phyloP scores from a whole-genome alignment of 2,797 vertebrate species.

The Pygocentrus nattereri region DNA sequence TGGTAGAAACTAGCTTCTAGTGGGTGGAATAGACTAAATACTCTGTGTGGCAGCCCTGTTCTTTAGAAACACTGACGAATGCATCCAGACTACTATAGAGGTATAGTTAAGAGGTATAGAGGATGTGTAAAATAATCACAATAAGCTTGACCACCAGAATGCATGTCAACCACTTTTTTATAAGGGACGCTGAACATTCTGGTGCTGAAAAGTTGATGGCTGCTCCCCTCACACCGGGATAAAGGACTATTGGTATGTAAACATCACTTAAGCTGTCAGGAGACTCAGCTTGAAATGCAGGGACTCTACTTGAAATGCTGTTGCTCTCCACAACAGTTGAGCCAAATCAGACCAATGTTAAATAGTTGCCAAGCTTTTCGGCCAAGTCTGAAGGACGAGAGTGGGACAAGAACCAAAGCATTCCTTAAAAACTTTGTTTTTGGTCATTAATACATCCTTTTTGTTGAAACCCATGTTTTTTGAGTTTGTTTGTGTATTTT shows the following conservation, averaged over 20 bases:
- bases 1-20: constrained; percentile 31
- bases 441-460: background rate
- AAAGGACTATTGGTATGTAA: background rate
- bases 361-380: constrained; percentile 14
- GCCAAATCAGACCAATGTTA: background rate
- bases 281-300: background rate
- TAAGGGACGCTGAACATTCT: constrained; percentile 11
- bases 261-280: background rate
- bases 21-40: constrained; percentile 48
- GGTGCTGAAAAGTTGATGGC: constrained; percentile 12
- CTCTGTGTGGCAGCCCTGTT: constrained; percentile 21
- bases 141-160: background rate
- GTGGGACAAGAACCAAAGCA: constrained; percentile 62
- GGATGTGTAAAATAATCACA: background rate
- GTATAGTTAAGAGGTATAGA: background rate
- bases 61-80: constrained; percentile 38
- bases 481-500: constrained; percentile 1
- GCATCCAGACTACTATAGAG: constrained; percentile 5
- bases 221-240: background rate
- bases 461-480: background rate
- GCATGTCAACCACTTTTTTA: constrained; percentile 23
- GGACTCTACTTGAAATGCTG: constrained; percentile 48
- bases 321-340: constrained; percentile 35
- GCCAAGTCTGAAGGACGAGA: constrained; percentile 48
- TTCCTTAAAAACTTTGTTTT: background rate